Evolutionary conservation across 1,140 invertebrate species (phyloP), one percentile per base, ranked within the genome.

Genomic region (Sinella curviseta): DNA sequence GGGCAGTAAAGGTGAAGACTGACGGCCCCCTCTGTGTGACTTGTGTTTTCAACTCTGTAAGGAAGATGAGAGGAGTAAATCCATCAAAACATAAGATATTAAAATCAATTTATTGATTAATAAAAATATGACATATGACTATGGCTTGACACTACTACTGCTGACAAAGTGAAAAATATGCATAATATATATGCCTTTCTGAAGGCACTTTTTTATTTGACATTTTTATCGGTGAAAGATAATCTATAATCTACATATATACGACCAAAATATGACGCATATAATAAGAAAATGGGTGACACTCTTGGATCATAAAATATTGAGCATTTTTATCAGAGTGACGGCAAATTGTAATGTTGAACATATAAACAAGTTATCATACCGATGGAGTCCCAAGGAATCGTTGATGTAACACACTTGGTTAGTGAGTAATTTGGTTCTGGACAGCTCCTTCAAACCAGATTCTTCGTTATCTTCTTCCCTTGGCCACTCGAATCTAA

Each of bases 1-100:
- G 98, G 98, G 83, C 93, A 95, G 87, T 99, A 99, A 0, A 99
- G 90, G 86, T 99, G 98, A 20, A 99, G 88, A 12, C 95, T 97
- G 0, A 98, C 93, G 0, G 97, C 93, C 1, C 91, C 90, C 83
- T 98, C 93, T 0, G 92, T 90, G 84, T 97, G 92, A 31, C 94
- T 97, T 0, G 93, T 90, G 87, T 99, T 99, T 89, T 98, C 96
- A 78, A 99, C 95, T 1, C 65, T 70, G 65, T 8, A 70, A 60
- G 39, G 39, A 48, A 48, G 4, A 48, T 48, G 39, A 48, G 17
- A 48, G 4, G n/a, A n/a, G n/a, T n/a, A n/a, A n/a, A n/a, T n/a
- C n/a, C n/a, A n/a, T n/a, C n/a, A 48, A 48, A 48, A 48, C 8
- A 20, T 20, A 48, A 48, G 20, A 48, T 48, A 48, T 20, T 48